Evolutionary conservation across 2,113 vertebrate species (phyloP), one percentile per base, ranked within the genome.

Genomic region (Mola mola): DNA sequence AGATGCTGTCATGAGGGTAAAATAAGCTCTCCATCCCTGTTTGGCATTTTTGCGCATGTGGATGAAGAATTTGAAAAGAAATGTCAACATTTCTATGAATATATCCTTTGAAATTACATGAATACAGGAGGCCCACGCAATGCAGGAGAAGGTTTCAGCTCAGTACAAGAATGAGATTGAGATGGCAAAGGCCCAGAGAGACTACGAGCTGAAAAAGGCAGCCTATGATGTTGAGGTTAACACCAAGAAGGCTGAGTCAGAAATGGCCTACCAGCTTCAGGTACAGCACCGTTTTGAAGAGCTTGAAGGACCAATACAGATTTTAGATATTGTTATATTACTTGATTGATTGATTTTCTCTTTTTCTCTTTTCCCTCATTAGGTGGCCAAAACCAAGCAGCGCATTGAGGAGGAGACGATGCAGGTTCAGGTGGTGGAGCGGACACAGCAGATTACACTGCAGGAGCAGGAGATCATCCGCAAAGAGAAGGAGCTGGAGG

Each of bases 371-470:
- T 20, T 15, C 25, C 5, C 12, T 22, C 22, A 2, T n/a, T 44
- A 97, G 95, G 95, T 97, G 81, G 95, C 95, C 47, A 96, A 96
- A 88, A 97, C 95, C 1, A 96, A 97, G 90, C 95, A 97, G 89
- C 91, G 90, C 64, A 97, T 97, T 0, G 95, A 97, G 88, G 95
- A 96, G 68, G 94, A 97, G 89, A 93, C 89, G 59, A 95, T 96
- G 82, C 95, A 97, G 88, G 85, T 97, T 43, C 89, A 94, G 86
- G 95, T 97, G 77, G 94, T 97, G 82, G 95, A 97, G 83, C 91
- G 95, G 0, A 56, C 92, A 2, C 95, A 97, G 91, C 95, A 97
- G 93, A 95, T 96, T 75, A 87, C 87, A 4, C 90, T 97, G 56
- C 95, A 96, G 90, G 95, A 95, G 63, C 95, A 97, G 90, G 95